Conservation (phyloP, 2,113 vertebrate genomes). For the Etia nguti region DNA sequence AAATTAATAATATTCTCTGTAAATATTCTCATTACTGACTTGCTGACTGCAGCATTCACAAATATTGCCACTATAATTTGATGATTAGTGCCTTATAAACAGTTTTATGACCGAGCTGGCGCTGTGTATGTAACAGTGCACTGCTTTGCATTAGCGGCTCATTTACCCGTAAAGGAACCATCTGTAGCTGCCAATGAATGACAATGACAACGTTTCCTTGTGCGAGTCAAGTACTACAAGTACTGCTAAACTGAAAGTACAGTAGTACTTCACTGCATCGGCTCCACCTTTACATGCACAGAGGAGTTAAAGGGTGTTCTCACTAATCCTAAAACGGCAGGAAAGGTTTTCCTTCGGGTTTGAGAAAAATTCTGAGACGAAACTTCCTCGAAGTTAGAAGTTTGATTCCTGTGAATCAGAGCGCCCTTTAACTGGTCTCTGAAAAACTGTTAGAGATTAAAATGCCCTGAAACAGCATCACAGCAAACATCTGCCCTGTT, state of each 20-base stretch:
- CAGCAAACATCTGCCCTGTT: not conserved
- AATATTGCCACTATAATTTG: rapidly evolving
- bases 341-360: not conserved
- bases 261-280: rapidly evolving
- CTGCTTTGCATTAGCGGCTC: not conserved
- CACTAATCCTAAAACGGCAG: not conserved
- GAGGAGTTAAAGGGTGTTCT: not conserved
- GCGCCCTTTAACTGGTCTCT: not conserved
- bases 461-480: not conserved
- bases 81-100: not conserved
- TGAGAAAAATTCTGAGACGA: not conserved
- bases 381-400: not conserved
- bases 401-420: not conserved
- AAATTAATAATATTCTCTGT: not conserved
- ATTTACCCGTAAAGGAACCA: not conserved
- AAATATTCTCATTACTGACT: not conserved
- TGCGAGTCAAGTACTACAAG: not conserved
- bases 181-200: not conserved
- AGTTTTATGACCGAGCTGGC: not conserved
- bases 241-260: not conserved
- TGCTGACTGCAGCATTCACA: not conserved
- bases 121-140: not conserved
- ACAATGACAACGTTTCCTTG: not conserved
- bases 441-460: not conserved
- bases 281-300: not conserved